A percentile compares a stretch with the other conserved stretches of the same genome.
Evolutionary conservation across 2,113 vertebrate species (phyloP).

Genomic region (Phrynosoma platyrhinos): DNA sequence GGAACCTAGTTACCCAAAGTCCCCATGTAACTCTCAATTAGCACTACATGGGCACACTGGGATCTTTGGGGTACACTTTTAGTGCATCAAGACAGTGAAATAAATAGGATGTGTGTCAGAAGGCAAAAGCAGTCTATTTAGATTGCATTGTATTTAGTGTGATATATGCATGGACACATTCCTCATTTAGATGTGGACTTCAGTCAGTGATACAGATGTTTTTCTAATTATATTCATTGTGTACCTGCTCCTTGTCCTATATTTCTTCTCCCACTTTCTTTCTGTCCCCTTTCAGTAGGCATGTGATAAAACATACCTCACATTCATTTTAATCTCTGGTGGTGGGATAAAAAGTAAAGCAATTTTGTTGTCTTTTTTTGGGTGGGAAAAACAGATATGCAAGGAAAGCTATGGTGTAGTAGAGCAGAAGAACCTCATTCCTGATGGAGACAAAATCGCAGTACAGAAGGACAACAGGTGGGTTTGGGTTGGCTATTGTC

Average conservation of each 20-base stretch:
- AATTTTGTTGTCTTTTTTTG: slow-evolving; percentile 42
- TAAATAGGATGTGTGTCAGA: background rate
- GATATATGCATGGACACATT: too few species aligned
- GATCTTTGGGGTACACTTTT: background rate
- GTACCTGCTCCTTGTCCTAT: background rate
- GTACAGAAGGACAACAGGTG: slow-evolving; percentile 92
- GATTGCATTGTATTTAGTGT: too few species aligned
- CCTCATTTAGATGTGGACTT: too few species aligned
- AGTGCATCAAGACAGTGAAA: too few species aligned
- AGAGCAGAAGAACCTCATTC: slow-evolving; percentile 90
- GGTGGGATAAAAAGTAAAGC: slow-evolving; percentile 29
- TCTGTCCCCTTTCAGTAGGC: background rate
- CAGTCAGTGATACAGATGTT: too few species aligned
- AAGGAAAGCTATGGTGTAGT: slow-evolving; percentile 93
- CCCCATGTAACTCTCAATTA: too few species aligned
- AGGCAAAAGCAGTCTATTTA: background rate
- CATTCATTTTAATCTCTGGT: background rate
- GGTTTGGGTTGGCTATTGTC: slow-evolving; percentile 25
- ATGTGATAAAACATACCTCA: background rate
- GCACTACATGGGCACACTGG: too few species aligned
- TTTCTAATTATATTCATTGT: background rate
- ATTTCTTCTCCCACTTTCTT: background rate
- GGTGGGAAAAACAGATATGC: slow-evolving; percentile 83
- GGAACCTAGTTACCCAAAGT: too few species aligned
- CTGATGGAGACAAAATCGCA: slow-evolving; percentile 85